Percentiles rank a stretch among this genome's conserved stretches.
These are phyloP conservation scores for Cryptotermes secundus DNA, from an alignment of 1,140 invertebrate genomes.

Conservation along the genomic window DNA sequence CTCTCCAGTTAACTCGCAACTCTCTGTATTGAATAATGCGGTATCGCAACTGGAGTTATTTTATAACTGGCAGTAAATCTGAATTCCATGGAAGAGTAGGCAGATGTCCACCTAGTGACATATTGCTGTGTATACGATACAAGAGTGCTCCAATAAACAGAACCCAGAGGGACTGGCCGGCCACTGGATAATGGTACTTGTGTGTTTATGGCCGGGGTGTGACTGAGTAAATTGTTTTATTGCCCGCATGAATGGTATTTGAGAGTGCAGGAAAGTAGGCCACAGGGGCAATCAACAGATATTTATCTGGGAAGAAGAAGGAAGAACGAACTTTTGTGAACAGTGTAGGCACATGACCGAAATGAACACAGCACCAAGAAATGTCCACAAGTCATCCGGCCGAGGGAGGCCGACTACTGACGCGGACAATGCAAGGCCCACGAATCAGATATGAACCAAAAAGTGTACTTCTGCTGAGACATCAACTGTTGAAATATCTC, in stretches of 20 bases:
- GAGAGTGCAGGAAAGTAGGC: background rate
- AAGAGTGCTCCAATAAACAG: background rate
- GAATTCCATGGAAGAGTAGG: background rate
- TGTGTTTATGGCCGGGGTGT: background rate
- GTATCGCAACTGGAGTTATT: background rate
- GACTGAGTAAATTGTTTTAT: background rate
- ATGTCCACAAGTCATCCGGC: too few species aligned
- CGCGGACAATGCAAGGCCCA: too few species aligned
- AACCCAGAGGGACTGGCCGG: background rate
- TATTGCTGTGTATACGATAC: background rate
- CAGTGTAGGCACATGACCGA: too few species aligned
- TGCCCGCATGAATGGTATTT: background rate
- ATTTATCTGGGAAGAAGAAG: background rate
- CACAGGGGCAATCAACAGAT: background rate
- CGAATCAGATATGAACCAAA: too few species aligned
- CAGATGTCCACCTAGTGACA: background rate
- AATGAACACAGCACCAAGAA: too few species aligned
- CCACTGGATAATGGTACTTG: background rate
- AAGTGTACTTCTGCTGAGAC: too few species aligned
- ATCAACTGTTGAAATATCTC: too few species aligned
- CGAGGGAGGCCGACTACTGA: too few species aligned
- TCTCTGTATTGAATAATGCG: too few species aligned
- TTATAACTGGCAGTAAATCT: constrained; percentile 10
- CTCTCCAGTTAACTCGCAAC: too few species aligned
- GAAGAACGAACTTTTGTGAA: too few species aligned